Base-by-base conservation (phyloP, 2,888 invertebrate genomes). In the Nomada hirtipes region DNA sequence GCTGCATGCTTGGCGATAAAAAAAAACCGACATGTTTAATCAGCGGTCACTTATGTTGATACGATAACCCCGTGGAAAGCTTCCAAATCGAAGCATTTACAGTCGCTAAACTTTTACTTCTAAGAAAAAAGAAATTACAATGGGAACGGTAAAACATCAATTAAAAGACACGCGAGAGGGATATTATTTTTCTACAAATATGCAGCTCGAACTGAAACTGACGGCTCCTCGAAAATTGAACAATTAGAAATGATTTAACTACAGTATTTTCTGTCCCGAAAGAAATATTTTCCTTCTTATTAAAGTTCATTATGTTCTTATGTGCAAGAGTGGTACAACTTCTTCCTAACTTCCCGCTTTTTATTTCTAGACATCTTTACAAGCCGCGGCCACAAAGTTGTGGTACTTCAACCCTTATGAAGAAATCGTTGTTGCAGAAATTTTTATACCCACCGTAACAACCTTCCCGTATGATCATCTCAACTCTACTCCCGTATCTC, bases 371-470 rank as follows among this genome's bases (percentile, higher is more conserved):
- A 47, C 59, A 70, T 47, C 47, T 70, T 70, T 60, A 29, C 29
- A 29, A 44, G 20, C 11, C 15, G 47, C n/a, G 59, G 69, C 59
- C 69, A 44, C 9, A n/a, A 44, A 44, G 65, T 44, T 65, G 47
- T 15, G 26, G 70, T 47, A 47, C 29, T 29, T 29, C 70, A 60
- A 44, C 47, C 15, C 70, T 60, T 47, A 50, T 29, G 29, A 59
- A 70, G 47, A 47, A 70, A 47, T 59, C 69, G 47, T 44, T 55
- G 44, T 69, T 47, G 69, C 59, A 59, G 59, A 47, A 60, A 70
- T 70, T 60, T 60, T 70, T 59, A 70, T 47, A 57, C 59, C 26
- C 57, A 2, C 68, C 44, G 9, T 69, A 69, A 69, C 44, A 26
- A 13, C 69, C 44, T 20, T 2, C n/a, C 26, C 53, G 20, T 67